Conservation (phyloP, 2,888 invertebrate species). For the Homarus gammarus region DNA sequence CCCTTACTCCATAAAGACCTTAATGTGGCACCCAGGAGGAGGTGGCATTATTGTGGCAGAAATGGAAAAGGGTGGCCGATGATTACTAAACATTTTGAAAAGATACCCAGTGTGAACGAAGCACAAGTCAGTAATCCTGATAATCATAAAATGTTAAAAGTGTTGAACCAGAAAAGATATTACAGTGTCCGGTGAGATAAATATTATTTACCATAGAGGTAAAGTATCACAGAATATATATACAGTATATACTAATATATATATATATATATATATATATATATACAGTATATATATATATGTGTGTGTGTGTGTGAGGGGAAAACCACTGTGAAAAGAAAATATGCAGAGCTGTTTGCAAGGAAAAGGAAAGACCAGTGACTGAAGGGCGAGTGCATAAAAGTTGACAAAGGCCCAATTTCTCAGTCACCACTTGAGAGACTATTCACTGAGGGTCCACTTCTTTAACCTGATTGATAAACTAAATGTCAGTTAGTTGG, state of each 20-base stretch:
- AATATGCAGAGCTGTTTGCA: slow-evolving; percentile 13
- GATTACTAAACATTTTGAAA: slow-evolving; percentile 14
- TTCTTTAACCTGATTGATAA: slow-evolving; percentile 35
- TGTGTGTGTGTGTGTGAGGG: no score
- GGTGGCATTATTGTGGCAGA: slow-evolving; percentile 61
- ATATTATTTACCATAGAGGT: slow-evolving; percentile 2
- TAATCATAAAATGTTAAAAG: slow-evolving; percentile 24
- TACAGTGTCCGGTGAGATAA: slow-evolving; percentile 28
- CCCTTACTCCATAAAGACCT: slow-evolving; percentile 68
- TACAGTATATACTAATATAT: background rate
- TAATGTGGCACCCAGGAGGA: slow-evolving; percentile 67
- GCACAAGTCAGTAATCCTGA: slow-evolving; percentile 36
- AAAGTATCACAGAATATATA: slow-evolving; percentile 10
- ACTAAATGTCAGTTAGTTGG: slow-evolving; percentile 6
- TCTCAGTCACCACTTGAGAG: slow-evolving; percentile 61
- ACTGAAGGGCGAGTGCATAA: slow-evolving; percentile 69
- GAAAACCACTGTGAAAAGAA: slow-evolving; percentile 16
- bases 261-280: background rate
- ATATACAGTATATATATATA: no score
- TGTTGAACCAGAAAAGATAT: slow-evolving; percentile 41
- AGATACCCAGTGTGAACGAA: slow-evolving; percentile 33
- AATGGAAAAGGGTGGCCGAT: slow-evolving; percentile 62
- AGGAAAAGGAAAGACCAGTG: slow-evolving; percentile 28
- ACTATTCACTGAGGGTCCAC: slow-evolving; percentile 21
- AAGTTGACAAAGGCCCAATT: slow-evolving; percentile 57